Evolutionary conservation across 2,797 vertebrate genomes (phyloP).

Genomic region (Adrianichthys oophorus): DNA sequence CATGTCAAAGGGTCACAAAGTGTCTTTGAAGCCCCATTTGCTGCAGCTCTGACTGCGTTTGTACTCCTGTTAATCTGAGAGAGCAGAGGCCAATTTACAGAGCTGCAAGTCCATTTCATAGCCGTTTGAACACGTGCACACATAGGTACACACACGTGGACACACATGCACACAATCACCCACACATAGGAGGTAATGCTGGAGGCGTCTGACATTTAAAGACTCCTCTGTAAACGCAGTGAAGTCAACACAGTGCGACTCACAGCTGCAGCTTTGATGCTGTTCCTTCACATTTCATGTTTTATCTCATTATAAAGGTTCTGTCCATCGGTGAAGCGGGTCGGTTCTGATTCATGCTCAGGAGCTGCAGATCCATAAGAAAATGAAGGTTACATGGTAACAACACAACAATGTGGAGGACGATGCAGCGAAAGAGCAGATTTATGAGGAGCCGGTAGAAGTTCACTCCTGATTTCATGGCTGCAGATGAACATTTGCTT

Average conservation of each 20-base stretch:
- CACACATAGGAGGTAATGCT: constrained; percentile 42
- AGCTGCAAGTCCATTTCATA: constrained; percentile 66
- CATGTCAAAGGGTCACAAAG: constrained; percentile 9
- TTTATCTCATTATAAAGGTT: too few species aligned
- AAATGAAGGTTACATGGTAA: too few species aligned
- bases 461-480: too few species aligned
- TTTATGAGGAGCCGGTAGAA: too few species aligned
- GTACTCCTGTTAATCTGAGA: constrained; percentile 66
- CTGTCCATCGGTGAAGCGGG: too few species aligned
- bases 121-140: constrained; percentile 61
- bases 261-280: too few species aligned
- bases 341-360: too few species aligned
- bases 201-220: constrained; percentile 65
- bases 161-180: constrained; percentile 27
- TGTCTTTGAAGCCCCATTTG: constrained; percentile 59
- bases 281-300: too few species aligned
- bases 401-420: too few species aligned
- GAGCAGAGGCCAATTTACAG: constrained; percentile 68
- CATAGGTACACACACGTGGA: constrained; percentile 37
- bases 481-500: too few species aligned
- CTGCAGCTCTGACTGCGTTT: constrained; percentile 56
- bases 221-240: constrained; percentile 40
- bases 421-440: too few species aligned
- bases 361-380: too few species aligned
- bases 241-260: constrained; percentile 1